A percentile compares a stretch with the other conserved stretches of the same genome.
phyloP scores from a whole-genome alignment of 2,888 invertebrate species.

The Polyploca ridens region DNA sequence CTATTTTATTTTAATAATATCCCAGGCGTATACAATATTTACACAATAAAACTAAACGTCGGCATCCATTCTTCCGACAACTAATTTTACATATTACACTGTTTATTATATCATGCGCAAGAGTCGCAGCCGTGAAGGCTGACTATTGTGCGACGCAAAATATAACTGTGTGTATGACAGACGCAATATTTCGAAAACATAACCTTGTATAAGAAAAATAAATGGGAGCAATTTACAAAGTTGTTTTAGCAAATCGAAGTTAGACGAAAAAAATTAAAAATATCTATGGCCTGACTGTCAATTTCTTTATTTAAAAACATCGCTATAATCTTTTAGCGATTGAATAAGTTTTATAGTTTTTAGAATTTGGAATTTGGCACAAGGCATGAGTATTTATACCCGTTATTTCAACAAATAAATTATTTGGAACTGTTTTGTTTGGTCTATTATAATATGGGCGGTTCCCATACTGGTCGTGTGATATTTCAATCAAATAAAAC shows the following conservation, averaged over 20 bases:
- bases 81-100: constrained; percentile 22
- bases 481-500: background rate
- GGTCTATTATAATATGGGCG: background rate
- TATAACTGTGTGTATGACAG: background rate
- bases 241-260: background rate
- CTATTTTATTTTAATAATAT: background rate
- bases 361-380: no score
- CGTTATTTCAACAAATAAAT: no score
- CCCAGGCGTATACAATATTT: background rate
- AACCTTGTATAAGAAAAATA: background rate
- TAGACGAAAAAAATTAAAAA: background rate
- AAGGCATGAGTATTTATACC: no score
- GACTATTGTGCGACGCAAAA: constrained; percentile 43
- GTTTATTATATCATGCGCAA: constrained; percentile 33
- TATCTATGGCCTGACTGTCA: no score
- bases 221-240: background rate
- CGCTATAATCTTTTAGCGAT: no score
- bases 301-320: no score
- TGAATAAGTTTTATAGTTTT: no score
- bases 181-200: background rate
- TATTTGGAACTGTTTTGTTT: background rate
- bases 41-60: background rate
- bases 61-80: background rate
- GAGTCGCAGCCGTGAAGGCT: constrained; percentile 55
- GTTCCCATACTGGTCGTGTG: background rate